Evolutionary conservation across 2,113 vertebrate genomes (phyloP).

Genomic region (Oenanthe oenanthe): DNA sequence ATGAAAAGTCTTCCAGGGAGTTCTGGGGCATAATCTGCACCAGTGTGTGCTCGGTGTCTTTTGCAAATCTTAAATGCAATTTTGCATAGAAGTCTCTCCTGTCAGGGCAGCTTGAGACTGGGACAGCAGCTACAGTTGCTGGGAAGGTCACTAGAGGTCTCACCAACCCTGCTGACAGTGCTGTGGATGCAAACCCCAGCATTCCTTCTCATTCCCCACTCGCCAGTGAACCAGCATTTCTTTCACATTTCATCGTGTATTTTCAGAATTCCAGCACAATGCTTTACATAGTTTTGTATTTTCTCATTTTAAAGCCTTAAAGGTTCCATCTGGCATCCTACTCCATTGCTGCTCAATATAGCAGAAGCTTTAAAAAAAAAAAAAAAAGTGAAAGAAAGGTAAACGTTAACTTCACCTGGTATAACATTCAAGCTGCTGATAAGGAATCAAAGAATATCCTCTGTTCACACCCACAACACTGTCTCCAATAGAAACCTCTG

Average conservation of each 20-base stretch:
- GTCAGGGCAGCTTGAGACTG: not conserved
- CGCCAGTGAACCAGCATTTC: not conserved
- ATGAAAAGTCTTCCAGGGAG: not conserved
- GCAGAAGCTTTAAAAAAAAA: not conserved
- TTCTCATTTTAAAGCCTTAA: not conserved
- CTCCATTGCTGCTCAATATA: not conserved
- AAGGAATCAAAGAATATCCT: not conserved
- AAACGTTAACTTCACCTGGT: not conserved
- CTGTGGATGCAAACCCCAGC: fast-evolving
- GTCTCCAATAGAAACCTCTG: not conserved
- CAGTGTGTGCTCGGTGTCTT: not conserved
- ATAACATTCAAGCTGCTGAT: not conserved
- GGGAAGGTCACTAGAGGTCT: conserved; percentile 31
- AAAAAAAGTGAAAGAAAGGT: not conserved
- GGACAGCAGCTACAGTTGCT: not conserved
- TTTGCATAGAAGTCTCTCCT: not conserved
- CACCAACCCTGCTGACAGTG: not conserved
- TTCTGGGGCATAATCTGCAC: not conserved
- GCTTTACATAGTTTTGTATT: not conserved
- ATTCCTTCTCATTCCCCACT: fast-evolving
- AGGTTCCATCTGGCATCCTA: not conserved
- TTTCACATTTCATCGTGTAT: fast-evolving
- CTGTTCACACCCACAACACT: not conserved
- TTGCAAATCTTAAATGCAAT: not conserved
- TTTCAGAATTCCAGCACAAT: not conserved